Evolutionary conservation across 2,113 vertebrate genomes (phyloP).

Genomic region (Camarhynchus parvulus): DNA sequence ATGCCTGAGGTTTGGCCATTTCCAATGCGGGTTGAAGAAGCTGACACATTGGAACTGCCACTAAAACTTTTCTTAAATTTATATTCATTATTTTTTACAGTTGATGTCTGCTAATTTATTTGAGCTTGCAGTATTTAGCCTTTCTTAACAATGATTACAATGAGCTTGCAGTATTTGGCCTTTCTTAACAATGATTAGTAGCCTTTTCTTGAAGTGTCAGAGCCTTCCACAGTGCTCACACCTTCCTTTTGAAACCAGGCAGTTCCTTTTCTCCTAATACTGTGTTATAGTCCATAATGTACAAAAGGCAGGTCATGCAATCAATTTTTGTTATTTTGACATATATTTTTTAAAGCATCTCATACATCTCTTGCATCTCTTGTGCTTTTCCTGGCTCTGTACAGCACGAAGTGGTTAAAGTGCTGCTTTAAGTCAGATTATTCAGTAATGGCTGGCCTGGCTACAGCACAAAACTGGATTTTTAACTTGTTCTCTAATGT

Average conservation of each 20-base stretch:
- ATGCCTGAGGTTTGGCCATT: background rate
- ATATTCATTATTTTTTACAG: background rate
- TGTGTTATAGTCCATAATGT: background rate
- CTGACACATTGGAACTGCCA: background rate
- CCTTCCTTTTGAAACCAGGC: background rate
- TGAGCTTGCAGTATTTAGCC: background rate
- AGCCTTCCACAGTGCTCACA: background rate
- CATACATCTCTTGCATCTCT: background rate
- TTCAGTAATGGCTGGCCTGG: background rate
- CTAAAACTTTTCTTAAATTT: background rate
- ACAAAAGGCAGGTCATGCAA: background rate
- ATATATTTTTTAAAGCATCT: background rate
- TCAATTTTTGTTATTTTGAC: background rate
- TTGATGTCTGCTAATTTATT: background rate
- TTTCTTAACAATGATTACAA: background rate
- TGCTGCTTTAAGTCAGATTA: background rate
- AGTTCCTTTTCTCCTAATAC: background rate
- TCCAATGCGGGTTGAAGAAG: background rate
- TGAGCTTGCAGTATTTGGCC: background rate
- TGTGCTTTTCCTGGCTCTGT: background rate
- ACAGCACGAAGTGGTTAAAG: background rate
- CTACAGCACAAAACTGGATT: background rate
- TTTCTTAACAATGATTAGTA: background rate
- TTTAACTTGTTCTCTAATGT: background rate
- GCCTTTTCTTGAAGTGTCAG: background rate